A percentile compares a stretch with the other conserved stretches of the same genome.
phyloP scores from a whole-genome alignment of 1,140 invertebrate species.

The Aphelinus atriplicis region DNA sequence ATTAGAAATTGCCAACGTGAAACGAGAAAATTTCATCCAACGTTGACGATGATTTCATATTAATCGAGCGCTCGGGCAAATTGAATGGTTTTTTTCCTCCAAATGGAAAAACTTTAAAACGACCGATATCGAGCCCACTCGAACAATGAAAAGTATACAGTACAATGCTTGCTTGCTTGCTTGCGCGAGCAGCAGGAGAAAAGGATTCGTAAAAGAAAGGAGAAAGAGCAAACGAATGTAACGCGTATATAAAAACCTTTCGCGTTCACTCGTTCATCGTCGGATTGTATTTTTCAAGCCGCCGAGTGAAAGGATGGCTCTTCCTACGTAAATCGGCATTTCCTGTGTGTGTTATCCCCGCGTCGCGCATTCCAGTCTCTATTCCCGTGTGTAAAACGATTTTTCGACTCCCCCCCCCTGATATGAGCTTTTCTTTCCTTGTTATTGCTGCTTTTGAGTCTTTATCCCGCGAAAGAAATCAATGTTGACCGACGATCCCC shows the following conservation, averaged over 20 bases:
- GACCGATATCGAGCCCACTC: background rate
- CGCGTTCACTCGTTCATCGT: constrained; percentile 16
- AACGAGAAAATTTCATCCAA: too few species aligned
- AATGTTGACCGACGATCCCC: too few species aligned
- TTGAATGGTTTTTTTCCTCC: background rate
- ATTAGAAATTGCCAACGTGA: too few species aligned
- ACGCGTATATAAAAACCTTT: constrained; percentile 12
- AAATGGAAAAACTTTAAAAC: background rate
- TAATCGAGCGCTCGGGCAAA: too few species aligned
- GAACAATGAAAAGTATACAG: constrained; percentile 27
- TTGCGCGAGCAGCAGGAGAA: too few species aligned
- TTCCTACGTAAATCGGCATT: constrained; percentile 39
- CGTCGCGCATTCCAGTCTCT: constrained; percentile 36
- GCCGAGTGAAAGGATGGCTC: constrained; percentile 37
- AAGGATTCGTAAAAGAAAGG: background rate
- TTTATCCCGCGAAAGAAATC: too few species aligned
- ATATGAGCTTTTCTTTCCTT: too few species aligned
- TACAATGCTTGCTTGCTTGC: background rate
- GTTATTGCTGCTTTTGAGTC: too few species aligned
- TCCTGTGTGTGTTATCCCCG: constrained; percentile 26
- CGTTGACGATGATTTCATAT: too few species aligned
- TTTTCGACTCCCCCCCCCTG: constrained; percentile 3
- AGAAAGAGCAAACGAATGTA: background rate
- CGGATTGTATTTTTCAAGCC: constrained; percentile 25
- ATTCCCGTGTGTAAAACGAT: constrained; percentile 28